Evolutionary conservation across 2,797 vertebrate species (phyloP).

Genomic region (Mormyrus hasselquistii): DNA sequence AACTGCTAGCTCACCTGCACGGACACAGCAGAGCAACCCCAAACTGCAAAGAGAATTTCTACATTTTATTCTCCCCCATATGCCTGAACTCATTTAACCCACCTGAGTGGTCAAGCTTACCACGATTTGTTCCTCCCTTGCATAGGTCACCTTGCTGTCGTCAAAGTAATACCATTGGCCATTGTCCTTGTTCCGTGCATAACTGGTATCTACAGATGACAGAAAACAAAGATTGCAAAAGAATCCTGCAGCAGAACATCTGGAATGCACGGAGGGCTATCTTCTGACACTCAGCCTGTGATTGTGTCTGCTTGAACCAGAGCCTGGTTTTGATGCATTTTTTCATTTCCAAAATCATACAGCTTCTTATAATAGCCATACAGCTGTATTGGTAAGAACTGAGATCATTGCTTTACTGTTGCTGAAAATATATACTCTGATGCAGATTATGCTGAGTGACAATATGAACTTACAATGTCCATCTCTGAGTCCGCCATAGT

Average conservation of each 20-base stretch:
- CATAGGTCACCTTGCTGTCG: slow-evolving; percentile 77
- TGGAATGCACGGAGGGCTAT: neutral
- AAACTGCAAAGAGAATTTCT: neutral
- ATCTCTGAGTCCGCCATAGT: slow-evolving; percentile 77
- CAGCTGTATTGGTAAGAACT: neutral
- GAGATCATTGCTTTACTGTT: neutral
- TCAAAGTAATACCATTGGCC: slow-evolving; percentile 84
- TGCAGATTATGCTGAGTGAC: neutral
- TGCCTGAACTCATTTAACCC: neutral
- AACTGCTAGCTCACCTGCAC: neutral
- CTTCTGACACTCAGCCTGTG: neutral
- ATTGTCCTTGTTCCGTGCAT: slow-evolving; percentile 77
- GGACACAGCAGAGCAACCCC: neutral
- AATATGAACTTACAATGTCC: slow-evolving; percentile 71
- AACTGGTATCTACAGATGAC: slow-evolving; percentile 69
- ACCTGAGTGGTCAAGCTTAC: slow-evolving; percentile 46
- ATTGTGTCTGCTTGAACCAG: neutral
- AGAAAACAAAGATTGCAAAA: neutral
- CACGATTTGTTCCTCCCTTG: slow-evolving; percentile 75
- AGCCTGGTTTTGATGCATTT: neutral
- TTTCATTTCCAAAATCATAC: neutral
- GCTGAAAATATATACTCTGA: neutral
- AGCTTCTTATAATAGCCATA: neutral
- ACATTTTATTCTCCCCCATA: neutral
- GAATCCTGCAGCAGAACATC: neutral